Evolutionary conservation across 2,113 vertebrate genomes (phyloP), one percentile per base, ranked within the genome.

Genomic region (Tichodroma muraria): DNA sequence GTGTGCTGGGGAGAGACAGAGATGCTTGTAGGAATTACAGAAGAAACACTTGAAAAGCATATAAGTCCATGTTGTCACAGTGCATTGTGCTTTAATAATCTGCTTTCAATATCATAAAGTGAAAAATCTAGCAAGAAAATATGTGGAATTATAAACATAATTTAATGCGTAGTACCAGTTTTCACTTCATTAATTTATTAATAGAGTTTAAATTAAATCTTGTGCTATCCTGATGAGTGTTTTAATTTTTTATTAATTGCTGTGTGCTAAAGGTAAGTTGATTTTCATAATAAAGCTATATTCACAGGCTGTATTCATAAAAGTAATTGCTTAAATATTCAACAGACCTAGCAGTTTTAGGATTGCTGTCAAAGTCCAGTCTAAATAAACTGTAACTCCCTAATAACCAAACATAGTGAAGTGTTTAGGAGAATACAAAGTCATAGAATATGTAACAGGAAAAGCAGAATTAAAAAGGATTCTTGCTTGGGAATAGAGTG

Each of bases 121-220:
- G 57, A 76, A 87, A 89, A 85, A 85, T 23, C 3, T 13, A 66
- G 50, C 78, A 42, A 80, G 78, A 47, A 95, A 94, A 88, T 45
- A 54, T 6, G 27, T 79, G 76, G 53, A 42, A 71, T 78, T 64
- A 45, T 40, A 95, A 94, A 66, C 54, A 80, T 77, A 54, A 88
- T 78, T 38, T 70, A 86, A 88, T 90, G 61, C 38, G 2, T 33
- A 68, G 69, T 88, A 64, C 94, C 80, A 93, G 66, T 85, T 85
- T 95, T 88, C 60, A 78, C 61, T 68, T 93, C 69, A 88, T 95
- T 93, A 93, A 81, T 95, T 91, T 92, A 94, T 95, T 95, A 95
- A 90, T 91, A 66, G 85, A 80, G 49, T 95, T 93, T 95, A 89
- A 87, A 91, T 97, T 89, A 89, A 96, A 85, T 88, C 85, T 68